phyloP scores from a whole-genome alignment of 2,888 invertebrate species.

The Liodrosophila aerea region DNA sequence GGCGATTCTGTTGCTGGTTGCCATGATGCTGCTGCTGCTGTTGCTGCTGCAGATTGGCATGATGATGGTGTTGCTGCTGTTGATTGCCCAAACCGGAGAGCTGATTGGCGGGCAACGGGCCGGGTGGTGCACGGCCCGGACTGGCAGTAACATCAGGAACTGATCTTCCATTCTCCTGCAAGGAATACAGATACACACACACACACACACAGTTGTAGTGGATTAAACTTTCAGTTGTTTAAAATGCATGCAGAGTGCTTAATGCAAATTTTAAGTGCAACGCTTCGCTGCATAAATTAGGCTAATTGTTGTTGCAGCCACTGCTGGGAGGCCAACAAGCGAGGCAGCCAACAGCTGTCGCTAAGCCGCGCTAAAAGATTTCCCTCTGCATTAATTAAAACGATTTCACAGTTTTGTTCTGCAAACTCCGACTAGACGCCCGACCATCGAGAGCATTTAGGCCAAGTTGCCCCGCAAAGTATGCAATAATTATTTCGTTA shows the following conservation, averaged over 20 bases:
- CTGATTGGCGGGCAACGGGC: slow-evolving; percentile 85
- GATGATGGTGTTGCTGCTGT: slow-evolving; percentile 76
- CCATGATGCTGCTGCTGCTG: slow-evolving; percentile 72
- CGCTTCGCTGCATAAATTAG: slow-evolving; percentile 63
- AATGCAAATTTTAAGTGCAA: slow-evolving; percentile 60
- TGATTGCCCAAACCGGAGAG: slow-evolving; percentile 83
- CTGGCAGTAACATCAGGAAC: slow-evolving; percentile 95
- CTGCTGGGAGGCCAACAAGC: slow-evolving; percentile 10
- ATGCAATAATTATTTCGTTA: slow-evolving; percentile 61
- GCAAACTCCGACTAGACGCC: slow-evolving; percentile 1
- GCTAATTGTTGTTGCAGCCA: slow-evolving; percentile 39
- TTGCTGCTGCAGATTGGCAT: slow-evolving; percentile 82
- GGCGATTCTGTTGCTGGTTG: slow-evolving; percentile 82
- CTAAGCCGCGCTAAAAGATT: slow-evolving; percentile 57
- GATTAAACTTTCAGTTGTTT: not conserved
- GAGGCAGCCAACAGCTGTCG: slow-evolving; percentile 36
- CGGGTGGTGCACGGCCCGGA: slow-evolving; percentile 91
- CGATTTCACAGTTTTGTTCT: slow-evolving; percentile 27
- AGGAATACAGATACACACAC: slow-evolving; percentile 24
- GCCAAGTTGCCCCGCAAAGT: slow-evolving; percentile 38
- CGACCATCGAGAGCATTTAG: slow-evolving; percentile 15
- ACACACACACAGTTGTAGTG: not conserved
- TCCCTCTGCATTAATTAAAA: slow-evolving; percentile 66
- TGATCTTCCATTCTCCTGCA: slow-evolving; percentile 94
- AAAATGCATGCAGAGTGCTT: slow-evolving; percentile 35